Evolutionary conservation across 2,888 invertebrate genomes (phyloP).

Genomic region (Apoda limacodes): DNA sequence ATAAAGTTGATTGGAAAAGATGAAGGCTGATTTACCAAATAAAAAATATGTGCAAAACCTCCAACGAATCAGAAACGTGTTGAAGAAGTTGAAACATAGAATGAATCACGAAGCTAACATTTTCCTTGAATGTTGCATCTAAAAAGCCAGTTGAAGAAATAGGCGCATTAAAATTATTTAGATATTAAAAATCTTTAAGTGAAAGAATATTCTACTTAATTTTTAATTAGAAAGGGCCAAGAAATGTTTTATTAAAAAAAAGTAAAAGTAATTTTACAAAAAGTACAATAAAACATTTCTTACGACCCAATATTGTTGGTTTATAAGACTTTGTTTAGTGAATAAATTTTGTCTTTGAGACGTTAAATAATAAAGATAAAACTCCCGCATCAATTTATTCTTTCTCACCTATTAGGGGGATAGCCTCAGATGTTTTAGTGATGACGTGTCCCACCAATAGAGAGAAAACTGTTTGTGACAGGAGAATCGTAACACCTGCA

Average conservation of each 20-base stretch:
- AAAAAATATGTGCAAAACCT: too few species aligned
- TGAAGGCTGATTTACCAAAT: too few species aligned
- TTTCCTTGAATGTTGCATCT: constrained; percentile 29
- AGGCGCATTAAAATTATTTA: constrained; percentile 42
- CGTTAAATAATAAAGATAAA: too few species aligned
- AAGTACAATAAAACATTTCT: constrained; percentile 48
- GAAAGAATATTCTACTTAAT: constrained; percentile 46
- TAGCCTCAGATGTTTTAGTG: constrained; percentile 99
- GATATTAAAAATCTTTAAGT: constrained; percentile 44
- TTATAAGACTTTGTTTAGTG: too few species aligned
- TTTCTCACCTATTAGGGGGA: constrained; percentile 97
- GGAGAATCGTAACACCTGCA: constrained; percentile 98
- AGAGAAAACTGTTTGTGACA: constrained; percentile 99
- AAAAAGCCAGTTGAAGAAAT: constrained; percentile 45
- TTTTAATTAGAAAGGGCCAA: constrained; percentile 48
- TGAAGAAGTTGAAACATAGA: constrained; percentile 28
- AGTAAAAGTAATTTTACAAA: too few species aligned
- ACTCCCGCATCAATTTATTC: constrained; percentile 38
- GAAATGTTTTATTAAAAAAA: constrained; percentile 53
- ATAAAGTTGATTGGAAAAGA: too few species aligned
- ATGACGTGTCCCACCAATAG: constrained; percentile 99
- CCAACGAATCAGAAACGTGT: too few species aligned
- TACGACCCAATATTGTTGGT: too few species aligned
- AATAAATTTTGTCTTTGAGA: not conserved
- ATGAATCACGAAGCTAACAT: constrained; percentile 24